Percentiles rank a stretch among this genome's conserved stretches.
Conservation (phyloP, 1,140 invertebrate species). For the Zaprionus africanus region DNA sequence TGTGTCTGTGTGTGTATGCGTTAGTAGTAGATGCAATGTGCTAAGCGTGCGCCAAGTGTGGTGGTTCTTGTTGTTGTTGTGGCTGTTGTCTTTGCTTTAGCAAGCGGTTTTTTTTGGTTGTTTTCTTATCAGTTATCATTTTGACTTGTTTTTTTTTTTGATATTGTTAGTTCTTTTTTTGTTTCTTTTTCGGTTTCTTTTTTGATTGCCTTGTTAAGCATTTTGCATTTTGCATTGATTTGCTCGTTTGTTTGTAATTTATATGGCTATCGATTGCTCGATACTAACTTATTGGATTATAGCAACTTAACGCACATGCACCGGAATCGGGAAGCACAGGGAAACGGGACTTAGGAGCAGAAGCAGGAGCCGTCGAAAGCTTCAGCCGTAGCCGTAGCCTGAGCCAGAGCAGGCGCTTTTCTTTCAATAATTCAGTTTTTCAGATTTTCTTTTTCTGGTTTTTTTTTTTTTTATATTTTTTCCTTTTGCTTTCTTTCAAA, state of each 20-base stretch:
- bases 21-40: conserved; percentile 65
- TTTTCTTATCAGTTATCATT: conserved; percentile 45
- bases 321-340: conserved; percentile 81
- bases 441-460: conserved; percentile 30
- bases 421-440: conserved; percentile 31
- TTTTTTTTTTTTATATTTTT: conserved; percentile 12
- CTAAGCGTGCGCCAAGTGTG: conserved; percentile 74
- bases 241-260: conserved; percentile 55
- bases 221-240: conserved; percentile 71
- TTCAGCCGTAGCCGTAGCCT: conserved; percentile 54
- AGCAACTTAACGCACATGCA: conserved; percentile 82
- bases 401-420: conserved; percentile 52
- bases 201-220: conserved; percentile 46
- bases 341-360: conserved; percentile 81
- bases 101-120: conserved; percentile 36
- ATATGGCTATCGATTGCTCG: conserved; percentile 53
- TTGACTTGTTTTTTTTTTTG: conserved; percentile 54
- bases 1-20: conserved; percentile 14
- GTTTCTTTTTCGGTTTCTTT: conserved; percentile 34
- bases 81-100: conserved; percentile 49
- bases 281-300: conserved; percentile 59
- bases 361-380: conserved; percentile 77
- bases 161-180: conserved; percentile 40
- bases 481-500: conserved; percentile 37
- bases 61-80: conserved; percentile 42